Conservation (phyloP, 2,888 invertebrate species). For the Chouioia cunea region DNA sequence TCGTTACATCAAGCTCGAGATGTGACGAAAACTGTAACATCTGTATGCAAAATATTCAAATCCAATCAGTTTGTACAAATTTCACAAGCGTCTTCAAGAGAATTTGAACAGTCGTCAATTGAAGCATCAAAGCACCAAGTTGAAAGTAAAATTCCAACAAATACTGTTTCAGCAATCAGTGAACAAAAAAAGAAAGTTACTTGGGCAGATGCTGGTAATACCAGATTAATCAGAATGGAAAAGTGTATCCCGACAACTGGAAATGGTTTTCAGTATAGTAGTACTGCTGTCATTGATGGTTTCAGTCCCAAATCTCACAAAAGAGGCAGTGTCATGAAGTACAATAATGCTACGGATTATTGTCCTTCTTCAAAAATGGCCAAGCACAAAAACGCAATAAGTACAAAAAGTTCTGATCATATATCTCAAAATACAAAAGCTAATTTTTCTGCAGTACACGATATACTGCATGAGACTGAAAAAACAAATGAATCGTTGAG, state of each 20-base stretch:
- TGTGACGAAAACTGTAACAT: slow-evolving; percentile 52
- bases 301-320: slow-evolving; percentile 29
- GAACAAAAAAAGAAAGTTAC: slow-evolving; percentile 41
- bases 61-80: slow-evolving; percentile 28
- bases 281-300: slow-evolving; percentile 30
- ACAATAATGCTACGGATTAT: slow-evolving; percentile 5
- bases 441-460: slow-evolving; percentile 27
- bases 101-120: background rate
- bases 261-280: slow-evolving; percentile 30
- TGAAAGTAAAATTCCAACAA: slow-evolving; percentile 10
- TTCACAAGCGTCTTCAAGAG: slow-evolving; percentile 16
- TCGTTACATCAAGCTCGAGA: slow-evolving; percentile 58
- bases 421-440: slow-evolving; percentile 14
- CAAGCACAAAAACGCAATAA: slow-evolving; percentile 10
- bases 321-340: slow-evolving; percentile 14
- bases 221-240: slow-evolving; percentile 19
- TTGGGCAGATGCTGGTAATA: slow-evolving; percentile 38
- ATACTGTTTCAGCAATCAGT: background rate
- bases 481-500: slow-evolving; percentile 19
- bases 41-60: slow-evolving; percentile 52
- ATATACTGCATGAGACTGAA: slow-evolving; percentile 35
- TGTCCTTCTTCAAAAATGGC: slow-evolving; percentile 1
- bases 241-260: slow-evolving; percentile 19
- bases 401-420: slow-evolving; percentile 17
- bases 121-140: slow-evolving; percentile 21